Evolutionary conservation across 2,113 vertebrate species (phyloP), one percentile per base, ranked within the genome.

Genomic region (Mastomys coucha): DNA sequence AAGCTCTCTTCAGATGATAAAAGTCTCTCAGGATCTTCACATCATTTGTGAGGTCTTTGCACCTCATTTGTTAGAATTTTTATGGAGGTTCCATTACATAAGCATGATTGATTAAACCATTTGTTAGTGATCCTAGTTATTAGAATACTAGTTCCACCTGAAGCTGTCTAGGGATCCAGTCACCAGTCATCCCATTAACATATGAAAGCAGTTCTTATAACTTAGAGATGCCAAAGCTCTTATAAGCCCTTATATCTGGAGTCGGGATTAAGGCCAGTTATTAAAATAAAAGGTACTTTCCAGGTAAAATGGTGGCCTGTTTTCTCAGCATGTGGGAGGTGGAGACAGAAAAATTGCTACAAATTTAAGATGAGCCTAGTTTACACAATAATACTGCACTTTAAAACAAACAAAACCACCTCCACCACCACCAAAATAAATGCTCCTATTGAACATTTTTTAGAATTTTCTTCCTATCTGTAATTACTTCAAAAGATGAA

Each of bases 401-500:
- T 87, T 70, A 33, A 67, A 65, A 65, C 17, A 69, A 31, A 85
- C 13, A 87, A 36, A 60, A 31, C 60, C 22, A 63, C 12, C 22
- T 58, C 36, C 6, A n/a, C 78, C 31, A 24, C 45, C 24, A 63
- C 17, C 58, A 87, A 5, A 88, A 39, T 69, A 69, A 7, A 28
- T 82, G 31, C 13, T 84, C 28, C 31, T 42, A 33, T n/a, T 75
- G 42, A 56, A 14, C 58, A 7, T 58, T 31, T 73, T 58, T 82
- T 20, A 82, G 31, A 33, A 97, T 45, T n/a, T 88, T 78, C 69
- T 92, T 20, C 42, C 36, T 84, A 87, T 75, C n/a, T 80, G 0
- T 87, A 67, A 93, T 89, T 90, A 94, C 76, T 92, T 75, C n/a
- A 70, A 92, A 84, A 26, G 77, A 16, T 14, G 19, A 45, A 16